Conservation (phyloP, 1,140 invertebrate genomes). For the Dendrolimus punctatus region DNA sequence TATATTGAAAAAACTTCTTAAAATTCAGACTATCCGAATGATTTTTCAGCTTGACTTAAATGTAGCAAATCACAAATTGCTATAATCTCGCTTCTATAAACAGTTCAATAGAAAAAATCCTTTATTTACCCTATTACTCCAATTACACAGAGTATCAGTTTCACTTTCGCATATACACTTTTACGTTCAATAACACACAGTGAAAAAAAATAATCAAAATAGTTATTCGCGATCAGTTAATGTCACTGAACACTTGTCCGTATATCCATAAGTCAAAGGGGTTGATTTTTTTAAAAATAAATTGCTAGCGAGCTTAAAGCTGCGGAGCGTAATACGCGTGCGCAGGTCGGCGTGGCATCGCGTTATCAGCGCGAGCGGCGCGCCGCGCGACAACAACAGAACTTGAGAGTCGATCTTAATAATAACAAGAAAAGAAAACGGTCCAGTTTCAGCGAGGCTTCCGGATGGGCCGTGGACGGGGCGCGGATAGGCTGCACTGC, state of each 20-base stretch:
- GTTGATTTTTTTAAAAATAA: slow-evolving; percentile 21
- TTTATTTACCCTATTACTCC: slow-evolving; percentile 11
- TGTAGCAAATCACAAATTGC: slow-evolving; percentile 10
- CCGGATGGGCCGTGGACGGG: slow-evolving; percentile 58
- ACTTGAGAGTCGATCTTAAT: slow-evolving; percentile 67
- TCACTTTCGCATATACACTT: slow-evolving; percentile 34
- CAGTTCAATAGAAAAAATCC: slow-evolving; percentile 25
- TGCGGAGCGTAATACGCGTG: slow-evolving; percentile 48
- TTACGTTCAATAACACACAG: slow-evolving; percentile 25
- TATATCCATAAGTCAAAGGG: slow-evolving; percentile 35
- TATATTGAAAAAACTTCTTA: slow-evolving; percentile 13
- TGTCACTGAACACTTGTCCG: slow-evolving; percentile 22
- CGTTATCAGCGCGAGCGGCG: slow-evolving; percentile 65
- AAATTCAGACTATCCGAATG: slow-evolving; percentile 9
- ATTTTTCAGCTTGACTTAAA: background rate
- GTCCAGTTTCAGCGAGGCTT: slow-evolving; percentile 70
- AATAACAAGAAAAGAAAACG: slow-evolving; percentile 72
- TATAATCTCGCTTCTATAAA: slow-evolving; percentile 17
- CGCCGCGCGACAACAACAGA: slow-evolving; percentile 68
- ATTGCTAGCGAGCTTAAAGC: slow-evolving; percentile 49
- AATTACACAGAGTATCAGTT: slow-evolving; percentile 30
- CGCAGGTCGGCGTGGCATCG: slow-evolving; percentile 57
- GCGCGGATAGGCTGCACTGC: slow-evolving; percentile 40
- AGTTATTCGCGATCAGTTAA: slow-evolving; percentile 17
- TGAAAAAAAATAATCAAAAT: slow-evolving; percentile 21